Conservation (phyloP, 2,113 vertebrate species). For the Xyrauchen texanus region DNA sequence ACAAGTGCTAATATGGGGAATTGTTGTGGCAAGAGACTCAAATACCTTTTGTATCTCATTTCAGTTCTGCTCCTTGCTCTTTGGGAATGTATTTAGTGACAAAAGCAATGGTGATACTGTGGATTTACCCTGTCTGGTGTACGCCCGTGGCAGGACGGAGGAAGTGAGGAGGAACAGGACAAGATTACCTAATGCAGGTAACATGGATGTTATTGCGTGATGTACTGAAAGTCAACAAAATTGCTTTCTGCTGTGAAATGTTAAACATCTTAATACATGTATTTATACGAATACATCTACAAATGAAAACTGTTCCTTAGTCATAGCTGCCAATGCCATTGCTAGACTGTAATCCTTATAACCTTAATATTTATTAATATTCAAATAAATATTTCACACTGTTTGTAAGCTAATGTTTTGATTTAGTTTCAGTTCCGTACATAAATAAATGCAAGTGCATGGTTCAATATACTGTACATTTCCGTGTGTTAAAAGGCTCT, state of each 20-base stretch:
- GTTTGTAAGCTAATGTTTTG: too few relatives aligned
- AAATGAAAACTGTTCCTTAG: background rate
- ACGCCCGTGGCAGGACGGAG: slow-evolving; percentile 78
- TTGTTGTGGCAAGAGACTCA: background rate
- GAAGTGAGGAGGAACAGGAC: slow-evolving; percentile 10
- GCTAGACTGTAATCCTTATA: background rate
- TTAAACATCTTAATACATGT: too few relatives aligned
- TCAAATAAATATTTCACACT: too few relatives aligned
- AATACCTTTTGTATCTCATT: background rate
- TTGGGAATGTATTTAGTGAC: slow-evolving; percentile 76
- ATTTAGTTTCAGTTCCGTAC: too few relatives aligned
- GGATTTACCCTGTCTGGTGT: slow-evolving; percentile 70
- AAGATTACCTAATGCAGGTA: background rate
- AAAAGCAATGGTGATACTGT: slow-evolving; percentile 39
- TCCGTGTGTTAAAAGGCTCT: background rate
- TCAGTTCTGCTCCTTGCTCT: slow-evolving; percentile 86
- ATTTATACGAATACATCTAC: too few relatives aligned
- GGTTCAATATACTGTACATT: too few relatives aligned
- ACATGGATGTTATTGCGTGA: background rate
- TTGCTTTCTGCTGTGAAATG: too few relatives aligned
- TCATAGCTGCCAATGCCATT: background rate
- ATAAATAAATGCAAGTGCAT: too few relatives aligned
- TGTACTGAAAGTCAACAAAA: too few relatives aligned
- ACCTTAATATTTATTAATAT: too few relatives aligned
- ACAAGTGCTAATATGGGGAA: too few relatives aligned